A percentile compares a stretch with the other conserved stretches of the same genome.
Evolutionary conservation across 2,113 vertebrate species (phyloP).

Genomic region (Morphnarchus princeps): DNA sequence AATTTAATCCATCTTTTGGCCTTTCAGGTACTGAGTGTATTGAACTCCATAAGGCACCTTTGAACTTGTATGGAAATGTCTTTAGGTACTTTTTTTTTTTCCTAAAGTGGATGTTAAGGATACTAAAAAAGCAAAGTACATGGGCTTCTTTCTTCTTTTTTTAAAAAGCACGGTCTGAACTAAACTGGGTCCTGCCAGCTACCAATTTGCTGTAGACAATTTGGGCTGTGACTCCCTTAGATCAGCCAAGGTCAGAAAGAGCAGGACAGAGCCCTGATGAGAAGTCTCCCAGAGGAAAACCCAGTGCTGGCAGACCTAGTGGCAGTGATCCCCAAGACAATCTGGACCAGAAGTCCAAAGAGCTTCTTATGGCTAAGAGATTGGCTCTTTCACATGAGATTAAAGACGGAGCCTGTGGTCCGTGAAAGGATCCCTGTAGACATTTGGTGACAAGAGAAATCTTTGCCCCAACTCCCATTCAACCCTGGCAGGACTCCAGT

Average conservation of each 20-base stretch:
- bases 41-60: neutral
- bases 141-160: rapidly evolving
- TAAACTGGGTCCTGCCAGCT: neutral
- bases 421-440: neutral
- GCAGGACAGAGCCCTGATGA: neutral
- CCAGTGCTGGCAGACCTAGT: rapidly evolving
- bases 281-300: neutral
- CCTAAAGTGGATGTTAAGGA: neutral
- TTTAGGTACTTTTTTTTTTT: neutral
- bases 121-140: neutral
- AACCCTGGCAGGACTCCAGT: neutral
- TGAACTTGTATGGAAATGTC: neutral
- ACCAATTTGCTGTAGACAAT: rapidly evolving
- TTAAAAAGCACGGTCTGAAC: neutral
- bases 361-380: neutral
- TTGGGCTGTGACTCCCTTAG: neutral
- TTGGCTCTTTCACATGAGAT: neutral
- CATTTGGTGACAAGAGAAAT: neutral
- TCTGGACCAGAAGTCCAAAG: neutral
- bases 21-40: neutral
- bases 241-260: neutral
- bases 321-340: neutral
- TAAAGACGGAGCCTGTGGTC: neutral
- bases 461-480: neutral
- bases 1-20: neutral